Base-by-base conservation (phyloP, 2,888 invertebrate genomes). In the Cataglyphis livida region DNA sequence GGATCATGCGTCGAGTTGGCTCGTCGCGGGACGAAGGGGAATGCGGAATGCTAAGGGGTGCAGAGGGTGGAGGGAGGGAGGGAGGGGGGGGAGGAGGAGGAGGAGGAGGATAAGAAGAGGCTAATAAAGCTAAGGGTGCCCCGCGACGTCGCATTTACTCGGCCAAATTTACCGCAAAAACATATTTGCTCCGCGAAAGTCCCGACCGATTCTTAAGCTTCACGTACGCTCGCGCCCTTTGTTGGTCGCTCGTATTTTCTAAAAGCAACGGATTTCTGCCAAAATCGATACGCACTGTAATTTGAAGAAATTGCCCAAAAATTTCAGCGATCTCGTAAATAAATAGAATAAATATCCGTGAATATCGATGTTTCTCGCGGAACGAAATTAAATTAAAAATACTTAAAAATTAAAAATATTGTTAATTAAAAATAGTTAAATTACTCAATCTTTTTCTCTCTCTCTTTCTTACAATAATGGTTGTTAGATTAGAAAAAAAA, bases 141-240 rank as follows among this genome's bases (percentile, higher is more conserved):
- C 59, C 59, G 82, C 86, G 88, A 86, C 75, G 57, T 83, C 85
- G 75, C 88, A 79, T 89, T 88, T 87, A 84, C 83, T 82, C 84
- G 89, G 85, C 82, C 88, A 83, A 85, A 83, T 85, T 85, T 71
- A 44, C 74, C 41, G 66, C 51, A 48, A 82, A 84, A 82, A 85
- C 70, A 81, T 84, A 84, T 84, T 75, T 81, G 78, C 78, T 59
- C 18, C 59, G 78, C 12, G 44, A 78, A 78, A 70, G 70, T 59
- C 57, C 59, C 78, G 76, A 12, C 38, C 68, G 70, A 78, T 78
- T 18, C 21, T 78, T 32, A 12, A 78, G 21, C 44, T 54, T 38
- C 38, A 3, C 51, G 21, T 65, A 57, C 41, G 41, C 54, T n/a
- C 66, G 51, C 18, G 68, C 41, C 59, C 44, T 78, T 78, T 78